Percentiles rank a stretch among this genome's conserved stretches.
Conservation (phyloP, 2,113 vertebrate genomes). For the Pelmatolapia mariae region DNA sequence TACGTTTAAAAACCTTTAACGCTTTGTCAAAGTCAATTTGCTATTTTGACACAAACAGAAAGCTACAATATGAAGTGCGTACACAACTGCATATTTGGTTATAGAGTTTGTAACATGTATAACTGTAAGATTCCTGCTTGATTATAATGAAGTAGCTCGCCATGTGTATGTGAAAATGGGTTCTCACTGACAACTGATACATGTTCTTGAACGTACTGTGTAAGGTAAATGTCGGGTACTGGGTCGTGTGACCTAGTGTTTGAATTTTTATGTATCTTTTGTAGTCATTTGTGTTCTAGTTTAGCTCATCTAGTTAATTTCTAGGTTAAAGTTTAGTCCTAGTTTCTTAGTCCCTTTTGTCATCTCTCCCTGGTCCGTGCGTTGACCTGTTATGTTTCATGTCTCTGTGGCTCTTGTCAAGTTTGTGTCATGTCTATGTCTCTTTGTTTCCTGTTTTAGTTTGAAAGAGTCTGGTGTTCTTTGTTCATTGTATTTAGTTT, state of each 20-base stretch:
- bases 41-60: not conserved
- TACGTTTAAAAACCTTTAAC: not conserved
- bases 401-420: not conserved
- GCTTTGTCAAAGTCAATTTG: not conserved
- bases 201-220: not conserved
- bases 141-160: not conserved
- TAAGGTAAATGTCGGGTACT: not conserved
- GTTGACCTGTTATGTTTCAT: not conserved
- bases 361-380: not conserved
- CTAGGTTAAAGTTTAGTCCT: not conserved
- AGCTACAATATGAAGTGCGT: not conserved
- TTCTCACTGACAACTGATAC: not conserved
- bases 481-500: not conserved
- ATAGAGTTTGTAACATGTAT: not conserved
- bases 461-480: not conserved
- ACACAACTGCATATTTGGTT: not conserved
- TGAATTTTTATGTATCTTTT: not conserved
- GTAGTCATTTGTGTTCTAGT: not conserved
- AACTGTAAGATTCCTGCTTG: not conserved
- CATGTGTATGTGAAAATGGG: not conserved
- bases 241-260: not conserved
- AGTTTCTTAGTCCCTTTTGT: not conserved
- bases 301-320: not conserved
- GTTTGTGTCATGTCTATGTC: not conserved
- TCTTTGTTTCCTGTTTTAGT: not conserved